Conservation (phyloP, 2,797 vertebrate genomes). For the Denticeps clupeoides region DNA sequence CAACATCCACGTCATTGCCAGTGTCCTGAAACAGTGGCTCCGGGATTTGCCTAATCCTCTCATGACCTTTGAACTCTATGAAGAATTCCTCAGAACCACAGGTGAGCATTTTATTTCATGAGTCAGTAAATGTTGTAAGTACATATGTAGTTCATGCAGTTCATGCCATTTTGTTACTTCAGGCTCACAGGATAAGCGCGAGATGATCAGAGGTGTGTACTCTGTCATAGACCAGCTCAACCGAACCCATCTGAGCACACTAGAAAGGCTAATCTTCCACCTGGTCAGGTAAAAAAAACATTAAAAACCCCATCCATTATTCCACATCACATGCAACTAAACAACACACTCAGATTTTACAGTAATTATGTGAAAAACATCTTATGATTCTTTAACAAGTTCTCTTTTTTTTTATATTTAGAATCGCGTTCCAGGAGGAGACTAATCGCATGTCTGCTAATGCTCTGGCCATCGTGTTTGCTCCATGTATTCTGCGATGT, state of each 20-base stretch:
- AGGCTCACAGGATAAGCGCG: slow-evolving; percentile 85
- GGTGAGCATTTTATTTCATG: no score
- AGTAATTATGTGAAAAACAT: no score
- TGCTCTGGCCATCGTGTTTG: slow-evolving; percentile 93
- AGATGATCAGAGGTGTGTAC: slow-evolving; percentile 79
- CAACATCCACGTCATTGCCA: slow-evolving; percentile 97
- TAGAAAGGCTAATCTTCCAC: slow-evolving; percentile 95
- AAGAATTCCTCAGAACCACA: slow-evolving; percentile 90
- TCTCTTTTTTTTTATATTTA: slow-evolving; percentile 43
- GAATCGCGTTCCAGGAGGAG: slow-evolving; percentile 89
- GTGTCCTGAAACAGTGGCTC: slow-evolving; percentile 97
- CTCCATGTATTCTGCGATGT: slow-evolving; percentile 92
- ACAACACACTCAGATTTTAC: no score
- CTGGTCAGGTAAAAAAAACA: slow-evolving; percentile 74
- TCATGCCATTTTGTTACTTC: no score
- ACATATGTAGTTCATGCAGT: no score
- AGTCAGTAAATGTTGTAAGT: no score
- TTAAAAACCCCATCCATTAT: not conserved
- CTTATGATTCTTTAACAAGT: no score
- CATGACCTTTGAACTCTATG: slow-evolving; percentile 96
- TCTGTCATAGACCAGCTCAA: slow-evolving; percentile 92
- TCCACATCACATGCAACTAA: no score
- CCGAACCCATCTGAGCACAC: slow-evolving; percentile 82
- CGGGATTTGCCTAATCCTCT: slow-evolving; percentile 92
- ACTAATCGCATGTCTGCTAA: slow-evolving; percentile 98